A percentile compares a stretch with the other conserved stretches of the same genome.
phyloP scores from a whole-genome alignment of 2,888 invertebrate species.

The Blera fallax region DNA sequence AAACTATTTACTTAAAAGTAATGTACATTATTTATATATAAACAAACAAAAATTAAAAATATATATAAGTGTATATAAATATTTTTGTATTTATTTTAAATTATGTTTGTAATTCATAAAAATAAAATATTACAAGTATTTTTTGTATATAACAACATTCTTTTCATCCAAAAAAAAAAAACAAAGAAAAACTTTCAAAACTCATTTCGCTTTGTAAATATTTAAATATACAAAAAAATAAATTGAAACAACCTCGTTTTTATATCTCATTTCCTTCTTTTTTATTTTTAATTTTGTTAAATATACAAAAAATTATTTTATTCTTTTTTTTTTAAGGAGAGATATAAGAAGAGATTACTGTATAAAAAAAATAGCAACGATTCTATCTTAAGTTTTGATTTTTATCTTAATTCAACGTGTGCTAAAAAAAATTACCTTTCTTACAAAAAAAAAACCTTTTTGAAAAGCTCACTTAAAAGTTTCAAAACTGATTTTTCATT shows the following conservation, averaged over 20 bases:
- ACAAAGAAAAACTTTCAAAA: not conserved
- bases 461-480: slow-evolving; percentile 3
- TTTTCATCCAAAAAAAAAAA: slow-evolving; percentile 15
- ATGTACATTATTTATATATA: slow-evolving; percentile 66
- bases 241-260: not conserved
- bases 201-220: slow-evolving; percentile 70
- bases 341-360: slow-evolving; percentile 31
- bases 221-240: slow-evolving; percentile 34
- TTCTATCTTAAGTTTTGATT: slow-evolving; percentile 10
- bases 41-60: slow-evolving; percentile 5
- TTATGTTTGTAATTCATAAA: slow-evolving; percentile 59
- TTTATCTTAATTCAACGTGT: slow-evolving; percentile 39
- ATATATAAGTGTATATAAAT: slow-evolving; percentile 70
- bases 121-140: slow-evolving; percentile 28
- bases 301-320: not conserved
- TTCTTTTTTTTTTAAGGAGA: slow-evolving; percentile 18
- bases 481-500: not conserved
- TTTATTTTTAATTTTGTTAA: slow-evolving; percentile 27
- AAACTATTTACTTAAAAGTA: slow-evolving; percentile 65
- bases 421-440: slow-evolving; percentile 34
- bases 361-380: slow-evolving; percentile 56
- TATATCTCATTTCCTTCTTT: not conserved
- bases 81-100: slow-evolving; percentile 70
- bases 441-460: slow-evolving; percentile 3
- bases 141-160: slow-evolving; percentile 64